Base-by-base conservation (phyloP, 2,797 vertebrate species). In the Nasua narica region DNA sequence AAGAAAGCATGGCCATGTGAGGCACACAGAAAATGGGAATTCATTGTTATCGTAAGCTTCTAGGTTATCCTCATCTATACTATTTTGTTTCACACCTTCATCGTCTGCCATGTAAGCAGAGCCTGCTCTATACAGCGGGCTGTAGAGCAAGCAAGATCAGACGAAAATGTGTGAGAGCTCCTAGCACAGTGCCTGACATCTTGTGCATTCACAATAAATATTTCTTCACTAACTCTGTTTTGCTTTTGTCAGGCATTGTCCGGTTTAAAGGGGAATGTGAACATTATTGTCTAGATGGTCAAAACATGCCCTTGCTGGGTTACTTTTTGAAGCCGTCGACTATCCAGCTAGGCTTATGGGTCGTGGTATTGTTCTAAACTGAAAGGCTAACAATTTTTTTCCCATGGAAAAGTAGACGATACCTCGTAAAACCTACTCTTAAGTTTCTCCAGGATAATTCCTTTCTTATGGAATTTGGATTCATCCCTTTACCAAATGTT, bases 1-100 rank as follows among this genome's bases (percentile, higher is more conserved):
- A 67, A 90, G 82, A 92, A 87, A 92, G 35, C 86, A 65, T 84
- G 79, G 77, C 86, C 83, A 69, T 74, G 76, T 82, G 91, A 93
- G 76, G 91, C 52, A 29, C 87, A 32, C 32, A 90, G 70, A 96
- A 92, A 94, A 79, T 85, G 78, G 54, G 83, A 89, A 82, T 67
- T 81, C 67, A 69, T 84, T 93, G 56, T 97, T 84, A 54, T 87
- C 69, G 19, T 5, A 78, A 91, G 62, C 32, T 91, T 90, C 82
- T 96, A 58, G 32, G 52, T 94, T 91, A 82, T 87, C 48, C 37
- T 93, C 93, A 77, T 82, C 15, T 78, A 35, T 21, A 90, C 29
- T 56, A 35, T 89, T 96, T 97, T 95, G 40, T 89, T 87, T 69
- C 25, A 86, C 9, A 65, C 40, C 67, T 84, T 70, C 19, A 40